A percentile compares a stretch with the other conserved stretches of the same genome.
These are phyloP conservation scores for Andrena fulva DNA, from an alignment of 2,888 invertebrate genomes.

Conservation along the genomic window DNA sequence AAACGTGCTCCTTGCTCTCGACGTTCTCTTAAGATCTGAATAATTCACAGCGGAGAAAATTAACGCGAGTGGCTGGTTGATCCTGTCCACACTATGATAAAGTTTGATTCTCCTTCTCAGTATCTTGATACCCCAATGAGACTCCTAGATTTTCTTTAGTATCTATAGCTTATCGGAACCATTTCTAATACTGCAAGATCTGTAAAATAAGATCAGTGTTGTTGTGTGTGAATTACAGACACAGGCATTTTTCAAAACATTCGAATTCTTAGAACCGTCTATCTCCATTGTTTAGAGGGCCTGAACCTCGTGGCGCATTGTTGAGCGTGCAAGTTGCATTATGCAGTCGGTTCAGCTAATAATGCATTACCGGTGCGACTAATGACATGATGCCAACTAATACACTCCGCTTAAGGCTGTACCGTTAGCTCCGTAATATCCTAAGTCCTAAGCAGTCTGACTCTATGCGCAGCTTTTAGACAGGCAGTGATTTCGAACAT, in stretches of 20 bases:
- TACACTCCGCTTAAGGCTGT: conserved; percentile 50
- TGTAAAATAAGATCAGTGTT: too few species aligned
- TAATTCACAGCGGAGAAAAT: too few species aligned
- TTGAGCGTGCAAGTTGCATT: conserved; percentile 50
- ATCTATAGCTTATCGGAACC: too few species aligned
- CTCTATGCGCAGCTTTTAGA: not conserved
- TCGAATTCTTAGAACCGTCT: not conserved
- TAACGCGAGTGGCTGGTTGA: too few species aligned
- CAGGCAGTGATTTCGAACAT: conserved; percentile 1
- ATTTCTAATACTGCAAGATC: too few species aligned
- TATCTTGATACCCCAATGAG: not conserved
- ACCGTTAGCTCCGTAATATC: conserved; percentile 31
- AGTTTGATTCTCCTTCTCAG: too few species aligned
- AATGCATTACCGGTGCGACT: conserved; percentile 55
- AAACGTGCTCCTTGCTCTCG: too few species aligned
- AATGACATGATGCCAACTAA: conserved; percentile 57
- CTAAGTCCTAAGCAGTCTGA: conserved; percentile 17
- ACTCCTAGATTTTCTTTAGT: too few species aligned
- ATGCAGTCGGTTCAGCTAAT: conserved; percentile 52
- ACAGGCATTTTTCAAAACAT: too few species aligned
- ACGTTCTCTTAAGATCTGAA: too few species aligned
- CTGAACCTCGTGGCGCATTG: conserved; percentile 2
- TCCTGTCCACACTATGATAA: too few species aligned
- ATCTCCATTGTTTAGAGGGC: not conserved
- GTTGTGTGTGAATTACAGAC: not conserved